These are phyloP conservation scores for Cydia splendana DNA, from an alignment of 1,140 invertebrate species.

Conservation along the genomic window DNA sequence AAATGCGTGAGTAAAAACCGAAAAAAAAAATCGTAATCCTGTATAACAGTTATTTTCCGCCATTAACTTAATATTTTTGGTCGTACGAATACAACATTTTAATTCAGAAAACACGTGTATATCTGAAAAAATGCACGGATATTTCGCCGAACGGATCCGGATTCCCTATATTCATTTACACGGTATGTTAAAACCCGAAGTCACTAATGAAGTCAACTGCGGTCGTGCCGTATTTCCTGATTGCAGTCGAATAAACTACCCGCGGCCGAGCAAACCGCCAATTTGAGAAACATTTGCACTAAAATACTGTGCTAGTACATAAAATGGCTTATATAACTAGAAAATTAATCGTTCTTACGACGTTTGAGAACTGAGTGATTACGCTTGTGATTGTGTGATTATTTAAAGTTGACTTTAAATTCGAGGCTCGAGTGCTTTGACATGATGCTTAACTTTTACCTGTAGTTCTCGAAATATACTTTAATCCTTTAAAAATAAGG, in stretches of 20 bases:
- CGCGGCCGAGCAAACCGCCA: conserved; percentile 10
- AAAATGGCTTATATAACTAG: not conserved
- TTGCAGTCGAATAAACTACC: conserved; percentile 16
- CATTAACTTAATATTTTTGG: not conserved
- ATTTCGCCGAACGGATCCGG: not conserved
- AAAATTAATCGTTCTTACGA: not conserved
- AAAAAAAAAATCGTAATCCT: too few relatives aligned
- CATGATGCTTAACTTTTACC: not conserved
- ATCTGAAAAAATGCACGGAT: not conserved
- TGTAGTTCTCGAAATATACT: not conserved
- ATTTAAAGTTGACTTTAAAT: conserved; percentile 15
- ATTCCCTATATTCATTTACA: not conserved
- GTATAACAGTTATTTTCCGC: too few relatives aligned
- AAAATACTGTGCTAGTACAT: not conserved
- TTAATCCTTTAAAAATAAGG: not conserved
- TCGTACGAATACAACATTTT: not conserved
- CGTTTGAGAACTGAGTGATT: not conserved
- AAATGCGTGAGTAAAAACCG: too few relatives aligned
- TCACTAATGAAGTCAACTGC: conserved; percentile 18
- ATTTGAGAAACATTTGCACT: conserved; percentile 19
- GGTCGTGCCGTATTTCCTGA: conserved; percentile 10
- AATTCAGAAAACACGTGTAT: not conserved
- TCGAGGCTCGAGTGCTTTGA: not conserved
- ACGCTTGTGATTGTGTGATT: conserved; percentile 11
- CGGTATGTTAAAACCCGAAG: conserved; percentile 11